Conservation (phyloP, 1,140 invertebrate species). For the Maniola jurtina region DNA sequence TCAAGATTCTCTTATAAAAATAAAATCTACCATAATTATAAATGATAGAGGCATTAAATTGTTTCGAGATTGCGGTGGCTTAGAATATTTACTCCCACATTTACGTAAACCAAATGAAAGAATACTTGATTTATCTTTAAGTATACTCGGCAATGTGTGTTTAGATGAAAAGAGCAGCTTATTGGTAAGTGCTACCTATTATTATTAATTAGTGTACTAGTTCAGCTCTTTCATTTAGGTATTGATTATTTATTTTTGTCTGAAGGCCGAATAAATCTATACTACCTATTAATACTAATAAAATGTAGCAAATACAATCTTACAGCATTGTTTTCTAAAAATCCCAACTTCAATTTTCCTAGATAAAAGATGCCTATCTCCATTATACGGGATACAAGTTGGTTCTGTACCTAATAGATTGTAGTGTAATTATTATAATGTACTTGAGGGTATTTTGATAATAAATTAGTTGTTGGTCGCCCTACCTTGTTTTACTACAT, state of each 20-base stretch:
- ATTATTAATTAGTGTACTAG: background rate
- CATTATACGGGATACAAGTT: no score
- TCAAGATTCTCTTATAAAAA: constrained; percentile 64
- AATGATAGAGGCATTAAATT: constrained; percentile 62
- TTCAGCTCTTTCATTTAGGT: background rate
- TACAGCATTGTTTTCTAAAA: no score
- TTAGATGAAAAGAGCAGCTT: constrained; percentile 73
- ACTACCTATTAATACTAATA: no score
- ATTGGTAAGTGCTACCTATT: constrained; percentile 43
- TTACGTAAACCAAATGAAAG: constrained; percentile 76
- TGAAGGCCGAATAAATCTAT: no score
- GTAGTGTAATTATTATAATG: no score
- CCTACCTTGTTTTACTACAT: no score
- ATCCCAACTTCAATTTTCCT: no score
- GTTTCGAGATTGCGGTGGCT: constrained; percentile 69
- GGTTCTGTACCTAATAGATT: no score
- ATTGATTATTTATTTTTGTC: background rate
- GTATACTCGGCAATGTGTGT: constrained; percentile 81
- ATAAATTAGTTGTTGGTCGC: no score
- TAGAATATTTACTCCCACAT: constrained; percentile 67
- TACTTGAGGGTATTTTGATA: no score
- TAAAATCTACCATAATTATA: constrained; percentile 61
- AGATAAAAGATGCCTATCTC: no score
- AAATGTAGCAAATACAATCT: no score
- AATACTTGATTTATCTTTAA: constrained; percentile 77